Base-by-base conservation (phyloP, 2,888 invertebrate genomes). In the Ashinkailepas kermadecensis region DNA sequence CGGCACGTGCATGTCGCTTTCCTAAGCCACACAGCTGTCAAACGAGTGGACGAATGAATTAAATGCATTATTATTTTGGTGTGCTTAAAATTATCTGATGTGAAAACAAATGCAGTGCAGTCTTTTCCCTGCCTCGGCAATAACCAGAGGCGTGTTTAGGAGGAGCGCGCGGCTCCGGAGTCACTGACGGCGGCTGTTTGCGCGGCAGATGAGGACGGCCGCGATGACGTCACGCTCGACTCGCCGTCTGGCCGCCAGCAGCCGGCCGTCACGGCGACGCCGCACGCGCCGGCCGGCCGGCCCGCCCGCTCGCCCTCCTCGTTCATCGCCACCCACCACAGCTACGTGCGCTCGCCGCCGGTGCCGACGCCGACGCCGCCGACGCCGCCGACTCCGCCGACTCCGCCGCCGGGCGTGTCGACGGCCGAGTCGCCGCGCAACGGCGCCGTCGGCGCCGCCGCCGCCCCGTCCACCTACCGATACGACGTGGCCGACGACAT, bases 241-340 rank as follows among this genome's bases (percentile, higher is more conserved):
- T 13, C 21, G 81, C 59, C 82, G 81, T 81, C 81, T 25, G 25
- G 65, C 23, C 18, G 54, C 21, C 56, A 59, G 74, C 74, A 23
- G 74, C 21, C 59, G 23, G 9, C 21, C 56, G 10, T 9, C 74
- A 0, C 74, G 74, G 39, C 70, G 39, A 58, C 64, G 23, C 82
- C 82, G 18, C 78, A 84, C 88, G 87, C 86, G 87, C 87, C 84
- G 88, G 54, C 80, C 21, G 57, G n/a, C 39, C 80, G 87, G 84
- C 88, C 83, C 84, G 65, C 82, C 65, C 88, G 84, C 87, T 88
- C 62, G 56, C 85, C 86, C 74, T 84, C 86, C 83, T 78, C 81
- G 80, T 81, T 82, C 25, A 74, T 82, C 86, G 86, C 83, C 83
- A 85, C 87, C 83, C 86, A 84, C 87, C 87, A 86, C 87, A 74